These are phyloP conservation scores for Gymnoscelis rufifasciata DNA, from an alignment of 2,888 invertebrate species.

Conservation along the genomic window DNA sequence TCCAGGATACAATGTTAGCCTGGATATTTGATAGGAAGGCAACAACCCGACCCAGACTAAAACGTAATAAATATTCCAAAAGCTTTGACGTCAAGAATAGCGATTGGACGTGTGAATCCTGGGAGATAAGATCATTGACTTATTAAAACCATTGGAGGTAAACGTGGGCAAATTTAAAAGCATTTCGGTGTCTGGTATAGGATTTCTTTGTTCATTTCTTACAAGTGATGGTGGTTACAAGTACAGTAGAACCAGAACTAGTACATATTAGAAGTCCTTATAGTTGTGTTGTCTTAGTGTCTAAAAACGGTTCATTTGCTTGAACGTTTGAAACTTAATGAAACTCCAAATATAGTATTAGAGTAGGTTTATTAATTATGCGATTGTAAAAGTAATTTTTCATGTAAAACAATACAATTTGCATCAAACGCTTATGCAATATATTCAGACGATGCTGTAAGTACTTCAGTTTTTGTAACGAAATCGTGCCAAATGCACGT, in stretches of 20 bases:
- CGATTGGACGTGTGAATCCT: not conserved
- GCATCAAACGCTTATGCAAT: slow-evolving; percentile 29
- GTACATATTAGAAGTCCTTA: too few relatives aligned
- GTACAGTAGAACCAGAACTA: too few relatives aligned
- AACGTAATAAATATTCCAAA: slow-evolving; percentile 4
- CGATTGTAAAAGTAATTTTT: too few relatives aligned
- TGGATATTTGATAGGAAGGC: not conserved
- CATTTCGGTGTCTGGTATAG: slow-evolving; percentile 35
- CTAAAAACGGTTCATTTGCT: too few relatives aligned
- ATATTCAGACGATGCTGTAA: slow-evolving; percentile 26
- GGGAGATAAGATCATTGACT: slow-evolving; percentile 34
- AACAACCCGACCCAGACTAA: not conserved
- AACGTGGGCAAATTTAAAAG: slow-evolving; percentile 41
- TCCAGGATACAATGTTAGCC: too few relatives aligned
- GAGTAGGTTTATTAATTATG: too few relatives aligned
- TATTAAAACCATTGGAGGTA: slow-evolving; percentile 39
- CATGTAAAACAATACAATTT: not conserved
- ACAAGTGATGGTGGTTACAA: slow-evolving; percentile 9
- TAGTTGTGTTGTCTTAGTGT: too few relatives aligned
- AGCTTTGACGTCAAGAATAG: slow-evolving; percentile 3
- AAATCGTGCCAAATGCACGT: slow-evolving; percentile 46
- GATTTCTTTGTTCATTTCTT: slow-evolving; percentile 26
- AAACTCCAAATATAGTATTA: too few relatives aligned
- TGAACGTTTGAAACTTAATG: too few relatives aligned
- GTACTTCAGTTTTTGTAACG: slow-evolving; percentile 30